phyloP scores from a whole-genome alignment of 2,113 vertebrate genomes.

The Spheniscus mendiculus region DNA sequence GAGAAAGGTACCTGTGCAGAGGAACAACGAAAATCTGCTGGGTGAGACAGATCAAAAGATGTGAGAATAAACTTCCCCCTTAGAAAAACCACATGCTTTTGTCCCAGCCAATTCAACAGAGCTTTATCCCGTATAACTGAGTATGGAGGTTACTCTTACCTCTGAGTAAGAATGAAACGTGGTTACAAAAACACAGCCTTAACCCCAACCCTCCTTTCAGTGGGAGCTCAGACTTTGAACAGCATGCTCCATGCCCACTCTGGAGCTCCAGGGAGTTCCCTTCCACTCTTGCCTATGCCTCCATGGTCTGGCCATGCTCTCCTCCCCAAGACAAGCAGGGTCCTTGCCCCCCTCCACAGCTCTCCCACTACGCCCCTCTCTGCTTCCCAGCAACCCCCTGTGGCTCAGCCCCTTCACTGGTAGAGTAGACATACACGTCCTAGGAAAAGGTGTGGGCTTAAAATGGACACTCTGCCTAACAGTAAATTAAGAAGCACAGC shows the following conservation, averaged over 20 bases:
- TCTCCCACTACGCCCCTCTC: rapidly evolving
- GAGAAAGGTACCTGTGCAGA: neutral
- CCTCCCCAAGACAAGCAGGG: neutral
- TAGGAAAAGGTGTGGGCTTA: neutral
- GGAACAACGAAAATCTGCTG: neutral
- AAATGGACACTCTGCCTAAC: neutral
- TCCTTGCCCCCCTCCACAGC: rapidly evolving
- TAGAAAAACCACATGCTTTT: neutral
- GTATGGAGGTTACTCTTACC: neutral
- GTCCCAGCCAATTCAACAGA: neutral
- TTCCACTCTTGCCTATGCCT: neutral
- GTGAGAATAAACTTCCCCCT: neutral
- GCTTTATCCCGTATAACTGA: neutral
- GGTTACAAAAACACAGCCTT: neutral
- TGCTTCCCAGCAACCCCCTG: neutral
- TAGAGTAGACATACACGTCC: neutral
- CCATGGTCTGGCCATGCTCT: neutral
- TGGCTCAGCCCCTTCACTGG: neutral
- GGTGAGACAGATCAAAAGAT: neutral
- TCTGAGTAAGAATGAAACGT: neutral
- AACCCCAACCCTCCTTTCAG: neutral
- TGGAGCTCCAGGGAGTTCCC: neutral
- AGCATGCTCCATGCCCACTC: rapidly evolving
- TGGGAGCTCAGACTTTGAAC: neutral
- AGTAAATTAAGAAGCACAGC: neutral